Evolutionary conservation across 2,113 vertebrate species (phyloP).

Genomic region (Pluvianellus socialis): DNA sequence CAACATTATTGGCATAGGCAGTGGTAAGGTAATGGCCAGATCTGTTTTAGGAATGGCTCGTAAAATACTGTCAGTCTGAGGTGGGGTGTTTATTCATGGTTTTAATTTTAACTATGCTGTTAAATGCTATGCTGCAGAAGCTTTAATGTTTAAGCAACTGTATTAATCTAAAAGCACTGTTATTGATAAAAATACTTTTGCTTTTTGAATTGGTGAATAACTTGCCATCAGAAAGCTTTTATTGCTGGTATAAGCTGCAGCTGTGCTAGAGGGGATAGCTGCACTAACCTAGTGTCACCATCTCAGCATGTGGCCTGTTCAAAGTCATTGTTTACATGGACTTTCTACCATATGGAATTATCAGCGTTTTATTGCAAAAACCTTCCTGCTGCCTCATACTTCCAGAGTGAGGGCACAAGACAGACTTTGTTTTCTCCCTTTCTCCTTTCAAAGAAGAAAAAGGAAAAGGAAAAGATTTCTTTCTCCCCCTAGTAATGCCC

Average conservation of each 20-base stretch:
- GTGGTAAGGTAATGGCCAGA: not conserved
- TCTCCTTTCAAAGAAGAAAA: not conserved
- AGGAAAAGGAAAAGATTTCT: not conserved
- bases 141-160: constrained; percentile 17
- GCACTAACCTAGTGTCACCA: not conserved
- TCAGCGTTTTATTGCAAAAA: constrained; percentile 7
- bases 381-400: not conserved
- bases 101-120: constrained; percentile 29
- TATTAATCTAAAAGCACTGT: constrained; percentile 26
- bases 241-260: constrained; percentile 27
- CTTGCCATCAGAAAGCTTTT: not conserved
- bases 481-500: not conserved
- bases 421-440: not conserved
- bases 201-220: not conserved
- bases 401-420: not conserved
- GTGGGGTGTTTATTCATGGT: not conserved
- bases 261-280: not conserved
- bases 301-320: constrained; percentile 43
- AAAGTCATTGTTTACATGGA: constrained; percentile 17
- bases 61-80: not conserved
- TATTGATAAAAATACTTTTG: constrained; percentile 31
- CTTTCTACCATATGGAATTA: constrained; percentile 39
- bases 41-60: accelerated
- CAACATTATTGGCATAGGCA: not conserved
- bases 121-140: not conserved